Base-by-base conservation (phyloP, 2,113 vertebrate genomes). In the Cranoglanis bouderius region DNA sequence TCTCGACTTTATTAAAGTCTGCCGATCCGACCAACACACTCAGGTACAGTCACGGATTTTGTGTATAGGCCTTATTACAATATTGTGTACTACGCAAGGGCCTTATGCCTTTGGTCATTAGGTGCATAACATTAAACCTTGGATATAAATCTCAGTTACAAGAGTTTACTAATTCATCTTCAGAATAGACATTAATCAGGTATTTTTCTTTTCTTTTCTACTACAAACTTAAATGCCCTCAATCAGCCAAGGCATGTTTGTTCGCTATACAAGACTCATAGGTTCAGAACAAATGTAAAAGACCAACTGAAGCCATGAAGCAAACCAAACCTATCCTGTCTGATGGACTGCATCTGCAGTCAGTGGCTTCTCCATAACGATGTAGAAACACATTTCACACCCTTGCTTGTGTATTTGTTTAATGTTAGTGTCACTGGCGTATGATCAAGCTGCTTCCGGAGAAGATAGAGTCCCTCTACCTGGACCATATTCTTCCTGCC, bases 11-110 rank as follows among this genome's bases (percentile, higher is more conserved):
- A 89, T 95, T 99, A 91, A 97, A 98, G 91, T 97, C 96, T 85
- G 99, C 98, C 14, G 98, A 99, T 92, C 97, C 98, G 92, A 99
- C 98, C 90, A 99, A 98, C 93, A 97, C 98, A 84, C 93, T 98
- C 88, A 99, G 98, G 98, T 98, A 65, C 49, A 4, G 53, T 8
- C 0, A 0, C 29, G 24, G 7, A 8, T 6, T 61, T 61, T 59
- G 19, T 18, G 14, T 55, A 55, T 46, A 46, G 53, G n/a, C n/a
- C n/a, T n/a, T n/a, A n/a, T n/a, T n/a, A n/a, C n/a, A n/a, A n/a
- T n/a, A n/a, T n/a, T n/a, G n/a, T n/a, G n/a, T n/a, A n/a, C n/a
- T n/a, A n/a, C 5, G 43, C 43, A 46, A 46, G 43, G 43, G 5
- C 0, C 46, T 46, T 55, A n/a, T n/a, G n/a, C n/a, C n/a, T n/a